Percentiles rank a stretch among this genome's conserved stretches.
Conservation (phyloP, 2,888 invertebrate genomes). For the Acanthosepion lycidas region DNA sequence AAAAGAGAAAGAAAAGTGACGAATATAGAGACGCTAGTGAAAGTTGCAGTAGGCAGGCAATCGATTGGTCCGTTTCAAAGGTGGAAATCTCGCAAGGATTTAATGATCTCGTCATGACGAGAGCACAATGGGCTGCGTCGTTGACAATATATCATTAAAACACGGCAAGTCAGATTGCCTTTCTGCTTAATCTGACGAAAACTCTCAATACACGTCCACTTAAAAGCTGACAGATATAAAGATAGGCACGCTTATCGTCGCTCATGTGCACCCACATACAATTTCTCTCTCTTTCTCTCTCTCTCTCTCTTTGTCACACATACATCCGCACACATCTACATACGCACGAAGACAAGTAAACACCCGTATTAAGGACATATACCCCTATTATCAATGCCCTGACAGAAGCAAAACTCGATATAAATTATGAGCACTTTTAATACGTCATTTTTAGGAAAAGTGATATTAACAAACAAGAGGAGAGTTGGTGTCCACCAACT, state of each 20-base stretch:
- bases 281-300: no score
- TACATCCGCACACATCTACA: no score
- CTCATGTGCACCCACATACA: no score
- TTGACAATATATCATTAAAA: conserved; percentile 9
- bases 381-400: no score
- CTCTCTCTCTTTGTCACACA: no score
- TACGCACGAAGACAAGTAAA: no score
- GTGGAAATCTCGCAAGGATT: background rate
- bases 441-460: no score
- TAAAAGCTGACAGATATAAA: background rate
- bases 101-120: background rate
- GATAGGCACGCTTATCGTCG: background rate
- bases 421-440: no score
- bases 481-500: no score
- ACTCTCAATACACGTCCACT: background rate
- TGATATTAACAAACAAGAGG: no score
- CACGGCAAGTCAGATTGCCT: background rate
- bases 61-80: background rate
- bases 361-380: no score
- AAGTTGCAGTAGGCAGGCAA: background rate
- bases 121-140: background rate
- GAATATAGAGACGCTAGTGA: background rate
- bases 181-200: background rate
- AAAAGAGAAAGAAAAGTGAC: background rate
- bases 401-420: no score